phyloP scores from a whole-genome alignment of 2,797 vertebrate genomes.

The Coregonus suidteri region DNA sequence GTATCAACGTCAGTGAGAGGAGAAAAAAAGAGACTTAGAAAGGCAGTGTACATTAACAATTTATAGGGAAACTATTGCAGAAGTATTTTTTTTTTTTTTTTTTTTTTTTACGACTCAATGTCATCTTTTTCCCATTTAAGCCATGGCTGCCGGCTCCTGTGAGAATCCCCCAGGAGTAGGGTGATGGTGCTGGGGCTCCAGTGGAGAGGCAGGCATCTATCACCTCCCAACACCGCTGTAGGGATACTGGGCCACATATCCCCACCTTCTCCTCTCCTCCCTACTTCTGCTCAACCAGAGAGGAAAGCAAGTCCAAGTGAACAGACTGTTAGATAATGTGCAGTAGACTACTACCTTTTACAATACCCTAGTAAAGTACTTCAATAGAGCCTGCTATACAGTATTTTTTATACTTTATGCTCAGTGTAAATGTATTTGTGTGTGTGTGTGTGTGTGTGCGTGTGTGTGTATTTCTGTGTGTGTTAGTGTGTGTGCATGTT shows the following conservation, averaged over 20 bases:
- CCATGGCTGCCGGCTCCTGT: constrained; percentile 33
- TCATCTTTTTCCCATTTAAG: constrained; percentile 52
- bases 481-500: neutral
- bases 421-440: neutral
- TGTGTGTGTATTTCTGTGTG: neutral
- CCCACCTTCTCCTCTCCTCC: neutral
- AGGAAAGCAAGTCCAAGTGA: neutral
- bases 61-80: constrained; percentile 80
- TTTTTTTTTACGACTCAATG: constrained; percentile 43
- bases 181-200: constrained; percentile 21
- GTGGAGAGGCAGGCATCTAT: constrained; percentile 35
- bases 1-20: constrained; percentile 67
- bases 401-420: too few relatives aligned
- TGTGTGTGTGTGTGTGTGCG: neutral
- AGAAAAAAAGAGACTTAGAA: constrained; percentile 70
- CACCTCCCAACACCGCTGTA: constrained; percentile 13
- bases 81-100: constrained; percentile 60
- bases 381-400: neutral
- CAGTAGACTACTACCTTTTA: neutral
- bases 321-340: neutral
- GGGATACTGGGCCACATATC: neutral
- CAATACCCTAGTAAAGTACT: neutral
- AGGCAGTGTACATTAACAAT: constrained; percentile 82
- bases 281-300: neutral
- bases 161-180: constrained; percentile 43